Evolutionary conservation across 2,797 vertebrate genomes (phyloP).

Genomic region (Lophotriccus pileatus): DNA sequence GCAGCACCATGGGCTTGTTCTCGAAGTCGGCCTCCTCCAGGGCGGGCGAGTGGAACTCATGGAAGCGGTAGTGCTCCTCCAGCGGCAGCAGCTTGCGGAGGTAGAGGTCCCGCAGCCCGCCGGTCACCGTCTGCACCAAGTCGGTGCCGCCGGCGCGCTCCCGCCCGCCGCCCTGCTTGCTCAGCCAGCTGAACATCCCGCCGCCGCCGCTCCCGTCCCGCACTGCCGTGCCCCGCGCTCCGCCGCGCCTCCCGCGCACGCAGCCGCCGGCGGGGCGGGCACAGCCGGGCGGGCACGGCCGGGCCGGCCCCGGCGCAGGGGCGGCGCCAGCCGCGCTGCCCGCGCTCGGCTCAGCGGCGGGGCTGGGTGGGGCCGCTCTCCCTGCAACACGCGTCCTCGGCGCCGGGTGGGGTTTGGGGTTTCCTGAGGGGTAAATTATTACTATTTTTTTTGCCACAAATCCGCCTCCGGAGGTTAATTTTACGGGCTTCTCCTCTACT

Average conservation of each 20-base stretch:
- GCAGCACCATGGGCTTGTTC: conserved; percentile 94
- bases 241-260: neutral
- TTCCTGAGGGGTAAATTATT: rapidly evolving
- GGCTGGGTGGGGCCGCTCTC: neutral
- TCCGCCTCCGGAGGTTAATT: neutral
- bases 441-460: no score
- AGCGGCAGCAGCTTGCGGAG: conserved; percentile 90
- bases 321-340: neutral
- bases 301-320: neutral
- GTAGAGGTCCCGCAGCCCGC: conserved; percentile 89
- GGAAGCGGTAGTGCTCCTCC: conserved; percentile 94
- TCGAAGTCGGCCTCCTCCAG: conserved; percentile 95
- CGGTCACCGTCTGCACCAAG: conserved; percentile 91
- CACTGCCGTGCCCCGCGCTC: neutral
- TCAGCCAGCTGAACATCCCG: conserved; percentile 92
- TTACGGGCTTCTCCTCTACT: neutral
- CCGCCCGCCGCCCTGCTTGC: conserved; percentile 85
- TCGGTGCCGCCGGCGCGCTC: conserved; percentile 75
- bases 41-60: conserved; percentile 95
- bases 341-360: neutral
- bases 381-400: rapidly evolving
- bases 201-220: neutral
- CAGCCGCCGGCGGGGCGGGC: neutral
- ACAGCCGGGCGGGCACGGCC: neutral
- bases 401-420: rapidly evolving